These are phyloP conservation scores for Drosophila crucigera DNA, from an alignment of 2,888 invertebrate species.

Conservation along the genomic window DNA sequence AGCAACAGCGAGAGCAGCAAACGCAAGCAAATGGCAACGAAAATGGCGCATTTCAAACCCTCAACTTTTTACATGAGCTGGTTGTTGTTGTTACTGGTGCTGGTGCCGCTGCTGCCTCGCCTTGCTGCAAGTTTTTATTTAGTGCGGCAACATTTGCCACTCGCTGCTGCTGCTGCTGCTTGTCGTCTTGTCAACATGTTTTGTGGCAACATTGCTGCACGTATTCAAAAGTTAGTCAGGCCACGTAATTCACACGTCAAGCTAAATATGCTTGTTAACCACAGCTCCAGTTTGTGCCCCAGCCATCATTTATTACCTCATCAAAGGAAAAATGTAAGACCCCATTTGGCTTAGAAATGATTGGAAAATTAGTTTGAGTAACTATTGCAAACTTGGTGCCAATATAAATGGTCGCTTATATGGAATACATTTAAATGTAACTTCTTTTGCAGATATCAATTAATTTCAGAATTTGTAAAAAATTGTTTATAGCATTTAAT, in stretches of 20 bases:
- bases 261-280: constrained; percentile 67
- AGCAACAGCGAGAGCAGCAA: constrained; percentile 42
- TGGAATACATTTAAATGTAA: neutral
- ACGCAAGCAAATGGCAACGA: constrained; percentile 77
- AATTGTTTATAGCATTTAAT: neutral
- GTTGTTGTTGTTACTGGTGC: constrained; percentile 15
- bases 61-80: constrained; percentile 37
- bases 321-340: constrained; percentile 2
- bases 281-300: constrained; percentile 27
- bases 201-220: constrained; percentile 75
- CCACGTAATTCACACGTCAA: constrained; percentile 82
- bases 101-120: constrained; percentile 51
- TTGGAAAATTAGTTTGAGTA: constrained; percentile 3
- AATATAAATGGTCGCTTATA: neutral
- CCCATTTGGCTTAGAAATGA: constrained; percentile 1
- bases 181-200: constrained; percentile 77
- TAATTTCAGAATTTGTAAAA: neutral
- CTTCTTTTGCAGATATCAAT: neutral
- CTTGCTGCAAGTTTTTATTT: constrained; percentile 64
- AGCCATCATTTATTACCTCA: constrained; percentile 32
- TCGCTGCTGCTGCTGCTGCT: constrained; percentile 44
- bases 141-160: constrained; percentile 59
- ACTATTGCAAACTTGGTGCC: constrained; percentile 1
- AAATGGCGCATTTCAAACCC: constrained; percentile 81
- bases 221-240: constrained; percentile 75